A percentile compares a stretch with the other conserved stretches of the same genome.
phyloP scores from a whole-genome alignment of 2,888 invertebrate genomes.

The Pachycephus smyrnensis region DNA sequence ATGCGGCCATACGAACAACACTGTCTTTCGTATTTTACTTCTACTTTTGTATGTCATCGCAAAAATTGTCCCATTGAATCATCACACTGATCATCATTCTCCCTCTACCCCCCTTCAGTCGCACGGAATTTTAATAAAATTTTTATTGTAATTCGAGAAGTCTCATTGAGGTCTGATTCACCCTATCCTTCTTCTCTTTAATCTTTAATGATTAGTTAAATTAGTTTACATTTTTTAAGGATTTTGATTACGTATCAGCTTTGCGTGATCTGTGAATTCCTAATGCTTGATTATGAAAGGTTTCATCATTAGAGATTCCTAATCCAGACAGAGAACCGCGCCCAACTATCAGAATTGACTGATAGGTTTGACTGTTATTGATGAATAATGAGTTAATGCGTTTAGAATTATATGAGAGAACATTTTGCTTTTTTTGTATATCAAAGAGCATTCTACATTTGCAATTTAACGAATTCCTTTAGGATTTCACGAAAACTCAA shows the following conservation, averaged over 20 bases:
- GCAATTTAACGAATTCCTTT: no score
- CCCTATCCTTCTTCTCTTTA: neutral
- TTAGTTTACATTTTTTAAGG: neutral
- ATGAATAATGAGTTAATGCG: no score
- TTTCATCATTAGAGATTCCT: no score
- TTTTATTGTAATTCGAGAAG: slow-evolving; percentile 45
- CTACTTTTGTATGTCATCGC: neutral
- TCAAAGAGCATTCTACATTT: no score
- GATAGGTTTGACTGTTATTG: no score
- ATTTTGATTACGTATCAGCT: neutral
- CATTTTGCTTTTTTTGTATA: no score
- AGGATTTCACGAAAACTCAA: no score
- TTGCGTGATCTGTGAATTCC: neutral
- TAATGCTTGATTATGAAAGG: neutral
- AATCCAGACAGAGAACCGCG: no score
- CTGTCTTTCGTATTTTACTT: neutral
- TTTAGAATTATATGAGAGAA: no score
- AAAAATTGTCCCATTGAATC: slow-evolving; percentile 11
- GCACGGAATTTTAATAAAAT: slow-evolving; percentile 53
- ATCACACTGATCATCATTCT: neutral
- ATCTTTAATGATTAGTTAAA: neutral
- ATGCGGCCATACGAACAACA: neutral
- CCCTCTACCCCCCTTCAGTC: slow-evolving; percentile 32
- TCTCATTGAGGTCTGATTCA: neutral
- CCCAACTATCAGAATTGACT: no score